These are phyloP conservation scores for Typhlomys cinereus DNA, from an alignment of 2,113 vertebrate species.

Conservation along the genomic window DNA sequence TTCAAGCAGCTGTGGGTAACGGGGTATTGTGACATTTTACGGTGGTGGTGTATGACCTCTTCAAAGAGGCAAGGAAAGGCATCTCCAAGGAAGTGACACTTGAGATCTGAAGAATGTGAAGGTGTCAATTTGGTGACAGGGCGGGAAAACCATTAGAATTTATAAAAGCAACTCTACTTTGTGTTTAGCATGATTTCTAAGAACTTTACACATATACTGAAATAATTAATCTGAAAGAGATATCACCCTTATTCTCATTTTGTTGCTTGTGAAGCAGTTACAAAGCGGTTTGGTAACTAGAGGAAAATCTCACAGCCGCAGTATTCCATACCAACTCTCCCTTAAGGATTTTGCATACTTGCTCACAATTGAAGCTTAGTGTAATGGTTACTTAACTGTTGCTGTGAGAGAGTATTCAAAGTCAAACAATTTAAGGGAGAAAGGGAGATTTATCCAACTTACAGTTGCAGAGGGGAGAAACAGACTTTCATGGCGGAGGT, in stretches of 20 bases:
- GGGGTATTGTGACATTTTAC: accelerated
- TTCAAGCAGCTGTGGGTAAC: neutral
- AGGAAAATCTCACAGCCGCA: neutral
- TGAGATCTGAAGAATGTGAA: neutral
- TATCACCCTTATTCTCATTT: neutral
- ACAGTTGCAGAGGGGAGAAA: no score
- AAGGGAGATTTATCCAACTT: no score
- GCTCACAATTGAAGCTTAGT: no score
- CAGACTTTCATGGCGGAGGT: no score
- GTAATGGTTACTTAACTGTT: no score
- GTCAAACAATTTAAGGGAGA: no score
- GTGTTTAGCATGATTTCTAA: neutral
- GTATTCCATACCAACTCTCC: neutral
- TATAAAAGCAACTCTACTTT: no score
- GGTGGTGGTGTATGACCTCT: neutral
- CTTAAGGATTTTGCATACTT: neutral
- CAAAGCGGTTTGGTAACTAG: neutral
- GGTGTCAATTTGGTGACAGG: neutral
- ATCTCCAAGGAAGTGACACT: neutral
- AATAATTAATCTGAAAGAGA: neutral
- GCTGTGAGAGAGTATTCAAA: no score
- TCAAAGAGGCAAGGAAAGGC: neutral
- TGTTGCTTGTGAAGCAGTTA: neutral
- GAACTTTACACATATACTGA: neutral
- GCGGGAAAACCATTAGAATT: neutral